Evolutionary conservation across 2,797 vertebrate genomes (phyloP), one percentile per base, ranked within the genome.

Genomic region (Crocodylus rhombifer): DNA sequence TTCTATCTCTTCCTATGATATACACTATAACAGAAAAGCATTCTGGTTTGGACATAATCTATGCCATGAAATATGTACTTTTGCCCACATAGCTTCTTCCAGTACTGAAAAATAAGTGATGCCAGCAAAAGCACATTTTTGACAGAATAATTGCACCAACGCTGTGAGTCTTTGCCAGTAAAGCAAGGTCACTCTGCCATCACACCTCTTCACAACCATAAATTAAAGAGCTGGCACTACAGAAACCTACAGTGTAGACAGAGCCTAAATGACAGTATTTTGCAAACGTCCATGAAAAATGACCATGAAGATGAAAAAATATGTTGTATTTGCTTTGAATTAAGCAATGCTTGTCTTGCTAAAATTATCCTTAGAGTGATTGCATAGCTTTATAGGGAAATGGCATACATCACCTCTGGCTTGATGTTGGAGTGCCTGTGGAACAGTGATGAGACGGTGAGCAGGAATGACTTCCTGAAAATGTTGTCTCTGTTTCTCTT

Each of bases 381-480:
- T 77, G 51, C 42, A 84, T 28, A 58, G 80, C 21, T 23, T 80
- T 9, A 28, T 23, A 30, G n/a, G 74, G 58, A 56, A 51, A 62
- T 2, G 12, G 56, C 4, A 56, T 80, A 82, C 83, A 85, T 96
- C 97, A 99, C 98, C 99, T 99, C 98, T 99, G 99, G 97, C 99
- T 99, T 96, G 99, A 99, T 13, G 99, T 99, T 97, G 99, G 99
- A 77, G 98, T 99, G 96, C 98, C 98, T 80, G 99, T 99, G 97
- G 99, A 99, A 95, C 99, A 99, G 97, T 99, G 99, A 97, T 99
- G 99, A 91, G 99, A 99, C 25, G 99, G 99, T 97, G 99, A 99
- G 96, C 99, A 99, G 96, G 99, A 98, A 91, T 98, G 99, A 97
- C 99, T 99, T 97, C 98, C 98, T 0, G 99, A 99, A 97, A 99